These are phyloP conservation scores for Carapus acus DNA, from an alignment of 2,797 vertebrate genomes.

Conservation along the genomic window DNA sequence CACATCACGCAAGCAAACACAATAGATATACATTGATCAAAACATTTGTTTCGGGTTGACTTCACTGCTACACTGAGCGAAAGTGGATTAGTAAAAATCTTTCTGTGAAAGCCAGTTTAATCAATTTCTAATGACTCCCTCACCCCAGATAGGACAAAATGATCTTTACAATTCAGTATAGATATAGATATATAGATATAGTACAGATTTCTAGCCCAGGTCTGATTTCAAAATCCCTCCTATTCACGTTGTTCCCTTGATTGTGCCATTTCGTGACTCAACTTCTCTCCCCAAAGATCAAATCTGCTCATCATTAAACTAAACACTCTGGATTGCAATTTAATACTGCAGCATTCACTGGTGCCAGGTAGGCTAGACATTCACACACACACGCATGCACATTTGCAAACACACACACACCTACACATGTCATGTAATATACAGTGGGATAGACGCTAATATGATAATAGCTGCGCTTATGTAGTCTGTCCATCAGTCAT, in stretches of 20 bases:
- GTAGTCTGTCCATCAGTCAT: constrained; percentile 22
- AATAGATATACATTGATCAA: too few species aligned
- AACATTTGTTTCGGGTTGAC: too few species aligned
- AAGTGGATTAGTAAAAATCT: too few species aligned
- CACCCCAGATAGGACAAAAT: neutral
- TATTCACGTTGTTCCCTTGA: constrained; percentile 51
- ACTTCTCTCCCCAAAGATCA: constrained; percentile 24
- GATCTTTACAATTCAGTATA: too few species aligned
- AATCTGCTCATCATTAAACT: constrained; percentile 45
- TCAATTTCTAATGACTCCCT: neutral
- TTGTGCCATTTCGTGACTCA: constrained; percentile 46
- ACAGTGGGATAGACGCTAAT: constrained; percentile 28
- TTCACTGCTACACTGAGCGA: too few species aligned
- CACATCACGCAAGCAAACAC: neutral
- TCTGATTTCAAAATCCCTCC: neutral
- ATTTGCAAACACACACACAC: constrained; percentile 6
- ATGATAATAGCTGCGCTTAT: constrained; percentile 31
- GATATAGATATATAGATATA: too few species aligned
- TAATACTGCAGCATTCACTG: constrained; percentile 72
- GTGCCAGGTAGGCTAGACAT: constrained; percentile 73
- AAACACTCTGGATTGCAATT: constrained; percentile 73
- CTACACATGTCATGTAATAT: constrained; percentile 68
- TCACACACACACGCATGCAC: constrained; percentile 3
- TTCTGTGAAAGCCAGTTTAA: too few species aligned
- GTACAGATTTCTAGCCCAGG: neutral